A percentile compares a stretch with the other conserved stretches of the same genome.
Conservation (phyloP, 1,140 invertebrate species). For the Ceratoteleas bidentatus region DNA sequence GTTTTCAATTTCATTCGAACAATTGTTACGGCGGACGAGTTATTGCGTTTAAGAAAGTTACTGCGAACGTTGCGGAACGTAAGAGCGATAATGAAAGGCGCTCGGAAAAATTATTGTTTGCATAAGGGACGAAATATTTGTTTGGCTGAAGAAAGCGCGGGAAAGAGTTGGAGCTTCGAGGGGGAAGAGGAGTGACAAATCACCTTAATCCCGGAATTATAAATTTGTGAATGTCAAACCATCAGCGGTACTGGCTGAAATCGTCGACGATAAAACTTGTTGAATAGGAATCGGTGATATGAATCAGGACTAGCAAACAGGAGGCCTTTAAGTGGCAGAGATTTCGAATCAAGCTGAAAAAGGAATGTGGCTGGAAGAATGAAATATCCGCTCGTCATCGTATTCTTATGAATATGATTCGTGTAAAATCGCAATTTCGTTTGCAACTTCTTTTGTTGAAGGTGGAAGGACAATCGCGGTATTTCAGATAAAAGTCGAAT, state of each 20-base stretch:
- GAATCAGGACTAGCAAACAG: too few species aligned
- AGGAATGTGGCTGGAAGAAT: conserved; percentile 20
- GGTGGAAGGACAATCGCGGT: conserved; percentile 55
- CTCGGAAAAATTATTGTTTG: too few species aligned
- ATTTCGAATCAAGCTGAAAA: conserved; percentile 19
- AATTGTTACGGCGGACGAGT: conserved; percentile 9
- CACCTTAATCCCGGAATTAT: too few species aligned
- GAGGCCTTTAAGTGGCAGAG: conserved; percentile 7
- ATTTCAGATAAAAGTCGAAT: conserved; percentile 62
- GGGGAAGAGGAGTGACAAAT: too few species aligned
- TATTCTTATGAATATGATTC: conserved; percentile 59
- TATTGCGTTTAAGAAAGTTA: conserved; percentile 4
- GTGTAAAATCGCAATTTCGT: conserved; percentile 59
- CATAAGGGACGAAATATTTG: neutral
- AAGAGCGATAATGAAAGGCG: neutral
- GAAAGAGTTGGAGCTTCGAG: neutral
- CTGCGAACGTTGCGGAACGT: neutral
- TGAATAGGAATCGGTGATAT: neutral
- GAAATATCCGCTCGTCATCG: conserved; percentile 59
- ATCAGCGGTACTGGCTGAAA: too few species aligned
- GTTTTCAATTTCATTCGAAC: conserved; percentile 25
- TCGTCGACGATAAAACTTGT: too few species aligned
- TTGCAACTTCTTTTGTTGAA: conserved; percentile 55
- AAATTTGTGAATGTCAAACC: too few species aligned
- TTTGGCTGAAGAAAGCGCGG: too few species aligned